Evolutionary conservation across 2,888 invertebrate species (phyloP), one percentile per base, ranked within the genome.

Genomic region (Limnephilus auricula): DNA sequence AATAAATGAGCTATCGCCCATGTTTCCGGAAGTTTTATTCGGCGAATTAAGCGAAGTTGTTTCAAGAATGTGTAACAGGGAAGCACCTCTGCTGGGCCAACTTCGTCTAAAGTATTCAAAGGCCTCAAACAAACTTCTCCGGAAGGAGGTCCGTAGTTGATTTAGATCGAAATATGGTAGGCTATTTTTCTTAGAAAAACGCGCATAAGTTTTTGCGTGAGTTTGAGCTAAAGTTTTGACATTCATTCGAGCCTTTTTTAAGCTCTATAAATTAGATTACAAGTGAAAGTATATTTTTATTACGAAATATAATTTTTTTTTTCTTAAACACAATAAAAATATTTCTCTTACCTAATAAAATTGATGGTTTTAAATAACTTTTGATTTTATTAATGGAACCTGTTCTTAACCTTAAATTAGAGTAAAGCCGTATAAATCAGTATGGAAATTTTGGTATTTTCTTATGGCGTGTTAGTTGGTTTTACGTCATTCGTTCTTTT

Each of bases 51-150:
- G 50, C 45, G 31, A 25, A 88, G n/a, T 88, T 32, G 78, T 88
- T 88, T 34, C 34, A 34, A 78, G 87, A 88, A 88, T 50, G 15
- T 34, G 37, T 79, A 78, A 34, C n/a, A 37, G 85, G 45, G 40
- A 45, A 85, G 30, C 85, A 85, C 30, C 30, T 15, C 37, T 15
- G 25, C 37, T 45, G 25, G 45, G 85, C 80, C 85, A 45, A 85
- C 30, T 85, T 85, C 40, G 25, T 2, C 13, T 45, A 85, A 85
- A 40, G 85, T 85, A 85, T 85, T 85, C 85, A 85, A 34, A 85
- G 40, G 85, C 34, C 40, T 85, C 85, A 37, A n/a, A 31, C 83
- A 34, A 85, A 85, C 85, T 40, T 31, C 30, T 37, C 50, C 85
- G 30, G 13, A 34, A 45, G 18, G 85, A 80, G 45, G 31, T 45